Conservation (phyloP, 2,113 vertebrate genomes). For the Microcebus jonahi region DNA sequence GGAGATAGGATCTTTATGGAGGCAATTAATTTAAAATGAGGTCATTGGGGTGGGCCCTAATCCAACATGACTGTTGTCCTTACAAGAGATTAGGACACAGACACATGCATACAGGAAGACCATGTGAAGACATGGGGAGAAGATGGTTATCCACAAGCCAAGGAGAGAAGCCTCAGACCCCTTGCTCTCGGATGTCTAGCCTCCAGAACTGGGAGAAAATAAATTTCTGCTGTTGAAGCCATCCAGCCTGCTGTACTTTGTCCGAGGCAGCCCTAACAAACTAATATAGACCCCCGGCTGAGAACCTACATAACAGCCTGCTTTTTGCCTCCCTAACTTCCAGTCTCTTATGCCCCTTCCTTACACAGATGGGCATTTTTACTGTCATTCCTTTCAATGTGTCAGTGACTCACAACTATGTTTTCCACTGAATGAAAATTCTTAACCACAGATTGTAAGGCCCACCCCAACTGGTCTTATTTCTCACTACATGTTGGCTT, state of each 20-base stretch:
- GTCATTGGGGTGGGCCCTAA: not conserved
- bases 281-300: not conserved
- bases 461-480: not conserved
- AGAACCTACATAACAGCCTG: not conserved
- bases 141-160: not conserved
- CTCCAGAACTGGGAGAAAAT: not conserved
- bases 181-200: not conserved
- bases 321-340: not conserved
- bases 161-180: not conserved
- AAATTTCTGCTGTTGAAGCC: not conserved
- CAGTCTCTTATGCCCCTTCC: not conserved
- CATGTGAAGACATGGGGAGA: not conserved
- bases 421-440: conserved; percentile 5
- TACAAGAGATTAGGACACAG: not conserved
- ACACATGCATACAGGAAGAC: not conserved
- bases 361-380: not conserved
- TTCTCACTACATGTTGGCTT: not conserved
- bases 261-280: not conserved
- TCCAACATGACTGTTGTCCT: not conserved
- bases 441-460: not conserved
- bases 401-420: not conserved
- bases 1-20: not conserved
- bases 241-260: not conserved
- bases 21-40: not conserved
- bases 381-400: not conserved